Base-by-base conservation (phyloP, 2,113 vertebrate genomes). In the Silurus asotus region DNA sequence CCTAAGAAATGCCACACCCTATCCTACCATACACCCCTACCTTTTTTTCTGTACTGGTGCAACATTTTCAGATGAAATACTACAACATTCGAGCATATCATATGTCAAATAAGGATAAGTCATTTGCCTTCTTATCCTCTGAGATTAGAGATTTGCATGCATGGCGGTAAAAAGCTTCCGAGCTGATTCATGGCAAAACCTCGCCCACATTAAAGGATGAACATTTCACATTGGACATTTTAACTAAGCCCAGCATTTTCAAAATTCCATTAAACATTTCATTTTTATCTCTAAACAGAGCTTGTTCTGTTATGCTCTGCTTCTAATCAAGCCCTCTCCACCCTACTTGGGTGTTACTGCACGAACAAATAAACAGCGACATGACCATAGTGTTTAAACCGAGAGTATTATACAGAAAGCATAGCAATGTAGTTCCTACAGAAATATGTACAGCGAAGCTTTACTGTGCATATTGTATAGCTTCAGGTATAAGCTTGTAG, bases 141-240 rank as follows among this genome's bases (percentile, higher is more conserved):
- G 37, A 81, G 48, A 72, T 55, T n/a, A 61, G 37, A 62, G 45
- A 10, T 25, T 51, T 49, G 9, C 14, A 58, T 72, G 25, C 3
- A 48, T 5, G 77, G 6, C 61, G 65, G 48, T 20, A 20, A 58
- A 65, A 48, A 62, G 70, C 55, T 61, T 84, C 64, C 13, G 74
- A n/a, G 61, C 53, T 28, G 51, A 61, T 56, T 72, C 37, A 76
- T n/a, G 62, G 64, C 67, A 75, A 78, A 82, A 59, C 88, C 84
- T 75, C 62, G 28, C 51, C 84, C 51, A 51, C 67, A 56, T 61
- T 5, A 53, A 76, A 81, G 37, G 80, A 84, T 13, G 10, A 64
- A 49, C 79, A 65, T 37, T 14, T 81, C 8, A 64, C 5, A 23
- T 2, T n/a, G 37, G 2, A 2, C 28, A 45, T 20, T 69, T 59